These are phyloP conservation scores for Centropristis striata DNA, from an alignment of 2,113 vertebrate species.

Conservation along the genomic window DNA sequence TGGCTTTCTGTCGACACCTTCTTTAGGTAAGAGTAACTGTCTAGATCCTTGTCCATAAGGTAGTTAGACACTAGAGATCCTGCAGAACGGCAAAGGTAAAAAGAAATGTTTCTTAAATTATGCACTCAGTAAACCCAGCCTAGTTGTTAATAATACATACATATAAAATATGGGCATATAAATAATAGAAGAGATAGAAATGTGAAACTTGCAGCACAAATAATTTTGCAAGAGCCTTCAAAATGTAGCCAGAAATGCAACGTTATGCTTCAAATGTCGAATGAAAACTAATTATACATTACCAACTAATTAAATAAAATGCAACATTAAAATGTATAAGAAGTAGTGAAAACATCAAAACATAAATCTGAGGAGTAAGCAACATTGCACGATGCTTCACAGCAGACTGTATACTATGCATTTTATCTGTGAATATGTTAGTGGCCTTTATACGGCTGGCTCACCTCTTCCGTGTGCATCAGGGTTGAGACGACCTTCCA, in stretches of 20 bases:
- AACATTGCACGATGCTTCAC: not conserved
- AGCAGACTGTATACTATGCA: not conserved
- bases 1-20: constrained; percentile 93
- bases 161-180: not conserved
- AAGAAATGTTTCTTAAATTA: not conserved
- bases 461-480: constrained; percentile 93
- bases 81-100: constrained; percentile 60
- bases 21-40: constrained; percentile 94
- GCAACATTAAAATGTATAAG: not conserved
- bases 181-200: not conserved
- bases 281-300: not conserved
- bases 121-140: not conserved
- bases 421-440: not conserved
- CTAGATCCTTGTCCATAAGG: constrained; percentile 88
- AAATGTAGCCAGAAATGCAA: not conserved
- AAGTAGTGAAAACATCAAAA: not conserved
- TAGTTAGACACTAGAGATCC: constrained; percentile 94
- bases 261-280: not conserved
- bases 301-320: not conserved
- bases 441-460: not conserved
- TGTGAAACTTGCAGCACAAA: not conserved
- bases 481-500: constrained; percentile 88
- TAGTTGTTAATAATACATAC: not conserved
- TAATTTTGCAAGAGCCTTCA: not conserved
- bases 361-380: not conserved